Conservation (phyloP, 37 sponge, comb jelly and placozoan genomes). For the Aplysina aerophoba region DNA sequence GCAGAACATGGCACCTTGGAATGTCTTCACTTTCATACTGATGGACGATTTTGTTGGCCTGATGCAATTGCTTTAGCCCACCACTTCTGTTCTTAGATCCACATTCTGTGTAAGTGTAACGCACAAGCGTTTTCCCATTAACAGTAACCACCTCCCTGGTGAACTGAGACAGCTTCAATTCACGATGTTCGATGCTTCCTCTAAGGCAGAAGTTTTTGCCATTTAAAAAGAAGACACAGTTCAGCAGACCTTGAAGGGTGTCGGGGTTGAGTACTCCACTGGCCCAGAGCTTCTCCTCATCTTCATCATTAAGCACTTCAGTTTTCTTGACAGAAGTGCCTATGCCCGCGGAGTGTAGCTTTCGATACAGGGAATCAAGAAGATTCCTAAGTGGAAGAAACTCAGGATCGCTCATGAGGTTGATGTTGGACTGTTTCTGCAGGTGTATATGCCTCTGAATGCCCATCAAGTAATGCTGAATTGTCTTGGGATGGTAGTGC, state of each 20-base stretch:
- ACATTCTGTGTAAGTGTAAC: conserved; percentile 32
- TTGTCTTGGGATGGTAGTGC: neutral
- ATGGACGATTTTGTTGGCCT: conserved; percentile 11
- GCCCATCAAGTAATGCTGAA: neutral
- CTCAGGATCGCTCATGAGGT: conserved; percentile 4
- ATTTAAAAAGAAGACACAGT: conserved; percentile 42
- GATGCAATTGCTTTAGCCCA: neutral
- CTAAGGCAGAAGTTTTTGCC: conserved; percentile 52
- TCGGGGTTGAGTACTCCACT: conserved; percentile 29
- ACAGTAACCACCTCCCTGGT: conserved; percentile 23
- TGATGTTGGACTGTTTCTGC: neutral
- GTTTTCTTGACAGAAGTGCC: conserved; percentile 29
- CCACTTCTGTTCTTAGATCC: conserved; percentile 51
- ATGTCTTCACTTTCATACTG: neutral
- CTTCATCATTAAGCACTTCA: conserved; percentile 4
- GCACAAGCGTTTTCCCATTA: neutral
- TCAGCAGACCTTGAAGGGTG: conserved; percentile 39
- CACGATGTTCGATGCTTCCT: conserved; percentile 46
- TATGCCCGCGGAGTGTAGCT: conserved; percentile 24
- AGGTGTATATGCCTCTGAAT: neutral
- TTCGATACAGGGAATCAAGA: neutral
- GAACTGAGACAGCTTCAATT: conserved; percentile 35
- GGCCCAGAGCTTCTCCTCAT: conserved; percentile 49
- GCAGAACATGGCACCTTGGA: neutral
- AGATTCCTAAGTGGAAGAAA: conserved; percentile 1